Evolutionary conservation across 2,113 vertebrate species (phyloP).

Genomic region (Xyrauchen texanus): DNA sequence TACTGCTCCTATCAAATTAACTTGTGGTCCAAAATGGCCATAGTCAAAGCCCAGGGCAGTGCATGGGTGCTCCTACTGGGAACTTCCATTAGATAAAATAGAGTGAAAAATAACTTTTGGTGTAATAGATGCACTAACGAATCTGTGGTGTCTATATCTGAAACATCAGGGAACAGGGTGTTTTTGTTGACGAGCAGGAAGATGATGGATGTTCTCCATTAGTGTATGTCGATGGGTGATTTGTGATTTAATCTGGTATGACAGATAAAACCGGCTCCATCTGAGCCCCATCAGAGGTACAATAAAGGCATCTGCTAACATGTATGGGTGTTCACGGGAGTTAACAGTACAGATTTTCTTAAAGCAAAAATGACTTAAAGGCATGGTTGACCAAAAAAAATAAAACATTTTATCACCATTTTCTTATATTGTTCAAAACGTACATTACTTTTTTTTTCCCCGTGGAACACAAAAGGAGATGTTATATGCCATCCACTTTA

Average conservation of each 20-base stretch:
- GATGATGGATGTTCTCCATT: slow-evolving; percentile 54
- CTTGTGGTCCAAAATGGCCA: slow-evolving; percentile 1
- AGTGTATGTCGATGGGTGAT: slow-evolving; percentile 20
- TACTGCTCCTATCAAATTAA: slow-evolving; percentile 38
- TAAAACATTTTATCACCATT: no score
- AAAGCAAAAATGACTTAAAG: no score
- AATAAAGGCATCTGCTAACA: neutral
- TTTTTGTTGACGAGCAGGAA: slow-evolving; percentile 50
- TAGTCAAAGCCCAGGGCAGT: neutral
- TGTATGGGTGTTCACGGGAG: no score
- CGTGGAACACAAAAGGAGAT: no score
- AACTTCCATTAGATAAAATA: slow-evolving; percentile 32
- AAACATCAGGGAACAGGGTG: slow-evolving; percentile 49
- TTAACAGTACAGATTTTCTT: no score
- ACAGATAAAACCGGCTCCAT: slow-evolving; percentile 14
- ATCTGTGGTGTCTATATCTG: slow-evolving; percentile 45
- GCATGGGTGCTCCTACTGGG: slow-evolving; percentile 31
- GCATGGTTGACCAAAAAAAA: no score
- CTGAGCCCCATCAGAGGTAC: slow-evolving; percentile 8
- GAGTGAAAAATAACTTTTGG: slow-evolving; percentile 53
- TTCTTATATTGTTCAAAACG: no score
- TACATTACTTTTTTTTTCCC: no score
- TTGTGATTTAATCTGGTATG: slow-evolving; percentile 48
- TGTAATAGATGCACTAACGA: slow-evolving; percentile 56
- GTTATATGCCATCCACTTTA: no score